Base-by-base conservation (phyloP, 2,113 vertebrate genomes). In the Semicossyphus pulcher region DNA sequence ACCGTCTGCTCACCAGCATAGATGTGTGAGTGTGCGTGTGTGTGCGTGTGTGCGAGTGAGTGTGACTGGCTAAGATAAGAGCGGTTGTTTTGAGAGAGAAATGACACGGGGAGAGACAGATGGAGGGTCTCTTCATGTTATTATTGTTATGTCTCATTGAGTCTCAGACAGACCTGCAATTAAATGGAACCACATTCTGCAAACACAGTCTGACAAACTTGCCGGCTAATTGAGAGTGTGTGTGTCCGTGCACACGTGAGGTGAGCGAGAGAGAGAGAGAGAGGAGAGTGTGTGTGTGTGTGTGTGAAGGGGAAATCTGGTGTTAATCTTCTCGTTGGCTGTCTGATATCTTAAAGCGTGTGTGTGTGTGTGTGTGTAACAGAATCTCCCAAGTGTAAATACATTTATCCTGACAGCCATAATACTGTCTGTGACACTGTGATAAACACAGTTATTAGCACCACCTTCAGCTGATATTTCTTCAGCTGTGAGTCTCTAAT, bases 111-210 rank as follows among this genome's bases (percentile, higher is more conserved):
- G 39, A 61, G 75, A 78, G 76, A 82, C 57, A 86, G 79, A 88
- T 83, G 83, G 74, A 89, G 65, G 72, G 51, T 86, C 79, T 82
- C 62, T 72, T 68, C 51, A 68, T 81, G 79, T 63, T 90, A 71
- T 88, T 89, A 85, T 88, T 86, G 85, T 90, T 88, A 86, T 84
- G 88, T 89, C 84, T 91, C 88, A 87, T 77, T 80, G 85, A 84
- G 52, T 37, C 64, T 80, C 83, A 89, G 89, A 88, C 81, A 87
- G 84, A 87, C 77, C 58, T 67, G 66, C 74, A 86, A 88, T 92
- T 90, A 89, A 89, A 89, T 73, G 63, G 69, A 88, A 83, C 76
- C 89, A 88, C 87, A 88, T 87, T 89, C 20, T 84, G 59, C 79
- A 87, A 84, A 84, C 78, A 81, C 53, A 79, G 80, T 79, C 84